Conservation (phyloP, 92 coral and sea anemone species). For the Palythoa caribaeorum region DNA sequence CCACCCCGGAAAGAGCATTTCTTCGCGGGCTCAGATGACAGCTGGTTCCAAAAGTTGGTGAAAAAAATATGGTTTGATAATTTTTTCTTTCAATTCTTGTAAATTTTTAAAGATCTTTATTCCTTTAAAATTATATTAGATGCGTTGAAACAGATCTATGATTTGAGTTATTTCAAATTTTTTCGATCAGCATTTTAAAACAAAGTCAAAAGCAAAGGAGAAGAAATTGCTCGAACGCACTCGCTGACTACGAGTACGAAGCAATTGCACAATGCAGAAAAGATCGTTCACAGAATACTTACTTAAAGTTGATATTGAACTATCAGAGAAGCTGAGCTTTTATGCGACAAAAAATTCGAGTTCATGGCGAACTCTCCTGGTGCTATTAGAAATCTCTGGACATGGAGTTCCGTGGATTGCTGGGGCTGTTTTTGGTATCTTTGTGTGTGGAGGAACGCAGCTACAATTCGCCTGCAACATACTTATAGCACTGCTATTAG, state of each 20-base stretch:
- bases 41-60: not conserved
- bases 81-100: not conserved
- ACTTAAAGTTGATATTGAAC: constrained; percentile 60
- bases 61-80: not conserved
- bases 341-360: constrained; percentile 70
- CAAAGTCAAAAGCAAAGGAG: not conserved
- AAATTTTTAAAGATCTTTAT: not conserved
- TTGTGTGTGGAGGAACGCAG: constrained; percentile 45
- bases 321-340: constrained; percentile 75
- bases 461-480: constrained; percentile 87
- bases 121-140: not conserved
- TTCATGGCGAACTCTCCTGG: constrained; percentile 69
- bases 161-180: not conserved
- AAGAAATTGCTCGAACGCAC: not conserved
- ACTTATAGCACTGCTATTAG: constrained; percentile 78
- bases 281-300: constrained; percentile 20
- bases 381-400: constrained; percentile 85
- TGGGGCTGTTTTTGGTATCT: constrained; percentile 69
- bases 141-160: not conserved
- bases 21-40: constrained; percentile 36
- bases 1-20: not conserved
- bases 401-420: constrained; percentile 98
- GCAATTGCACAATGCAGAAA: not conserved
- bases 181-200: not conserved
- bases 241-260: not conserved